Percentiles rank a stretch among this genome's conserved stretches.
Conservation (phyloP, 2,888 invertebrate species). For the Magallana nippona region DNA sequence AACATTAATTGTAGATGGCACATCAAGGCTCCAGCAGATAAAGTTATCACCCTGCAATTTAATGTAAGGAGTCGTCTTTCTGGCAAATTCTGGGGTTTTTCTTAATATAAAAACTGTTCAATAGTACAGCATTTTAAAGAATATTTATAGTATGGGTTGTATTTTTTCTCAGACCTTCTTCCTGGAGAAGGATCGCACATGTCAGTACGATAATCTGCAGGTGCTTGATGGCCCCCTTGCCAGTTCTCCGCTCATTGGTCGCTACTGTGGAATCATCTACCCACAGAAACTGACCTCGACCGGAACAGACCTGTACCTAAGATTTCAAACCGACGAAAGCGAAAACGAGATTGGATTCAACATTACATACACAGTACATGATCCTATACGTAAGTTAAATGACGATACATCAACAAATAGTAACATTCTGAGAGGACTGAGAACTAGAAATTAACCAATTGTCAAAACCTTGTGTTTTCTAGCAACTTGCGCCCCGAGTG, state of each 20-base stretch:
- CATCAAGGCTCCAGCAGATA: constrained; percentile 62
- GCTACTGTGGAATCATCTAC: constrained; percentile 62
- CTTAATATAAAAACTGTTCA: too few relatives aligned
- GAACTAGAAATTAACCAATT: background rate
- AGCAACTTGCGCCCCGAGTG: constrained; percentile 56
- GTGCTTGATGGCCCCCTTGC: constrained; percentile 56
- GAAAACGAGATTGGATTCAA: constrained; percentile 68
- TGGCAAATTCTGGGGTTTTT: too few relatives aligned
- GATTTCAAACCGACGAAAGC: constrained; percentile 66
- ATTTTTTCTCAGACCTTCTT: constrained; percentile 60
- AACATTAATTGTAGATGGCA: constrained; percentile 68
- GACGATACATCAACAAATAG: background rate
- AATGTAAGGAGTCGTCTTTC: constrained; percentile 43
- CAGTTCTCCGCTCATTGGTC: constrained; percentile 50
- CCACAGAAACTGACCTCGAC: constrained; percentile 64
- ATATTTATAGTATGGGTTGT: background rate
- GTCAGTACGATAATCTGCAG: constrained; percentile 65
- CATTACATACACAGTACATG: constrained; percentile 60
- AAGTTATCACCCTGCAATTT: constrained; percentile 66
- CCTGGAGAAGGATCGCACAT: constrained; percentile 61
- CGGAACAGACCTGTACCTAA: constrained; percentile 56
- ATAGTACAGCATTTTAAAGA: too few relatives aligned
- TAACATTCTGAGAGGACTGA: background rate
- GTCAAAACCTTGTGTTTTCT: background rate
- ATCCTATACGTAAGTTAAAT: constrained; percentile 54